Percentiles rank a stretch among this genome's conserved stretches.
Conservation (phyloP, 1,140 invertebrate species). For the Himalopsyche phryganea region DNA sequence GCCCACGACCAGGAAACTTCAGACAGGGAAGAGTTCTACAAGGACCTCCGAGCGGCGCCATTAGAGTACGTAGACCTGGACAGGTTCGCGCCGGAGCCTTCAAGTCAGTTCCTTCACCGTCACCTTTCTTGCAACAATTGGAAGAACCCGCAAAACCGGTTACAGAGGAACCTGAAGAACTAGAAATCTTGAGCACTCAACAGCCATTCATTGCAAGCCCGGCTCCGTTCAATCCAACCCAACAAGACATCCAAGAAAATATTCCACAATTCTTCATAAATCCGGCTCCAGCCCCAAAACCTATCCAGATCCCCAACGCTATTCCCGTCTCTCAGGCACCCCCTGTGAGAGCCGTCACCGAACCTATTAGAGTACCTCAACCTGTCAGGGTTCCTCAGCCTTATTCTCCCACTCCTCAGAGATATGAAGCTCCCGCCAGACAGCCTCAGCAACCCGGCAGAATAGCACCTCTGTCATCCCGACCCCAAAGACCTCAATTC, state of each 20-base stretch:
- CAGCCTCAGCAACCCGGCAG: constrained; percentile 44
- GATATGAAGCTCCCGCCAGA: constrained; percentile 38
- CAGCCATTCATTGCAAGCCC: constrained; percentile 23
- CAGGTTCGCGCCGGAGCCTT: constrained; percentile 50
- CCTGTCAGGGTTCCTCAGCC: constrained; percentile 36
- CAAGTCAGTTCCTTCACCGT: constrained; percentile 51
- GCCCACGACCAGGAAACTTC: constrained; percentile 41
- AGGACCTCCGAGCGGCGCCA: constrained; percentile 33
- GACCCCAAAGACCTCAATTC: constrained; percentile 49
- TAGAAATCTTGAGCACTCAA: constrained; percentile 37
- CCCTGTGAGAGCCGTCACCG: constrained; percentile 35
- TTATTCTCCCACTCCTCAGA: constrained; percentile 37
- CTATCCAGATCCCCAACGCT: constrained; percentile 40
- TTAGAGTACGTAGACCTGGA: constrained; percentile 51
- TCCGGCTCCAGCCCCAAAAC: constrained; percentile 49
- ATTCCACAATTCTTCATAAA: constrained; percentile 42
- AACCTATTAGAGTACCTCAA: constrained; percentile 39
- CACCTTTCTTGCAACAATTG: constrained; percentile 48
- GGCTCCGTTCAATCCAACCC: constrained; percentile 37
- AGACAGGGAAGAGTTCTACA: constrained; percentile 46
- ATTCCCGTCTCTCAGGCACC: constrained; percentile 42
- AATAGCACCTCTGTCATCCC: constrained; percentile 47
- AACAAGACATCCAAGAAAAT: constrained; percentile 46
- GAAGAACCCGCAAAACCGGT: constrained; percentile 56
- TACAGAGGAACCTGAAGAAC: constrained; percentile 56